Base-by-base conservation (phyloP, 1,140 invertebrate genomes). In the Drosophila arizonae region DNA sequence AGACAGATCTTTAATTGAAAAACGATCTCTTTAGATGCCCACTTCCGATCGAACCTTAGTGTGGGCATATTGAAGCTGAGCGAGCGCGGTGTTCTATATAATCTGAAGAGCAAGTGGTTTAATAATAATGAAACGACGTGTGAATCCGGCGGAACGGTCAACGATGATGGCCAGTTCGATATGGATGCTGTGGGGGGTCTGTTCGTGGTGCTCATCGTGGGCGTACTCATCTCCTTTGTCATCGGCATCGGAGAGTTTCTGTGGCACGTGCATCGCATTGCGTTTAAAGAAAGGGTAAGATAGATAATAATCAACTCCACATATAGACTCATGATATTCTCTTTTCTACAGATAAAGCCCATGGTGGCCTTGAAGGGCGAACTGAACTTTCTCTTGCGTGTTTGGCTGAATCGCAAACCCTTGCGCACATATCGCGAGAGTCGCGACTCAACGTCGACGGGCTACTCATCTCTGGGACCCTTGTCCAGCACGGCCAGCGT, bases 101-200 rank as follows among this genome's bases (percentile, higher is more conserved):
- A 94, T 39, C 90, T 98, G 6, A 97, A 97, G 90, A 94, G 94
- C 15, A 96, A 95, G 90, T 98, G 97, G 97, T 98, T 95, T 81
- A 93, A 94, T 51, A 93, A 92, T 15, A 81, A 90, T 50, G 67
- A 77, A 10, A 81, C 76, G 6, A 50, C 4, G 3, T 81, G 76
- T 10, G 48, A 76, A 26, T 33, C 21, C 28, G 61, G 21, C 15
- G 69, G 60, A 9, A 4, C 67, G 2, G 70, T 72, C 1, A 77
- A 73, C 21, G 88, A 92, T 48, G 73, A 93, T 11, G 93, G 93
- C 1, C 95, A 96, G 86, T 90, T 96, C 9, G 95, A 95, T 17
- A 93, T 98, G 64, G 94, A 95, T 24, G 96, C 97, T 71, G 96
- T 98, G 13, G 96, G 97, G 64, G 98, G 97, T 36, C 96, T 98